These are phyloP conservation scores for Tanaodytes sp. DNA, from an alignment of 2,888 invertebrate species.

Conservation along the genomic window DNA sequence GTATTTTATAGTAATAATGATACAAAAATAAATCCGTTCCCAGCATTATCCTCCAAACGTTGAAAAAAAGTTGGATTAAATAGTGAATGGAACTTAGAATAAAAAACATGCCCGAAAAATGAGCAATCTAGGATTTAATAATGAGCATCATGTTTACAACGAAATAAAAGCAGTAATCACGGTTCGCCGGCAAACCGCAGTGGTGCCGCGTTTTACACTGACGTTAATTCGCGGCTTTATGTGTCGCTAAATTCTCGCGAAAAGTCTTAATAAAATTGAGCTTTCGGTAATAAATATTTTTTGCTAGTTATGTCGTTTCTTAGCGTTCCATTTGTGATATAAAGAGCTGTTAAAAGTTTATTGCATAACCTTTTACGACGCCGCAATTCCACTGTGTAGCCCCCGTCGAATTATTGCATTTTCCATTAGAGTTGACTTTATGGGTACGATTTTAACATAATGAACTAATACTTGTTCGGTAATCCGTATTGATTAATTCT, in stretches of 20 bases:
- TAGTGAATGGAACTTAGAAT: no score
- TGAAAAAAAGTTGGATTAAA: no score
- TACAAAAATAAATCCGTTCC: no score
- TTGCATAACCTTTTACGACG: slow-evolving; percentile 36
- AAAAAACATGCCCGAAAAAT: no score
- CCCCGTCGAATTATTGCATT: slow-evolving; percentile 33
- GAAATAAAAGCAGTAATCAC: slow-evolving; percentile 24
- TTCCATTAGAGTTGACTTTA: slow-evolving; percentile 31
- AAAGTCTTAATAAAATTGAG: slow-evolving; percentile 46
- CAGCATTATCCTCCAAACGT: no score
- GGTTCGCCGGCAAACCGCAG: neutral
- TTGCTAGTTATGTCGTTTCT: slow-evolving; percentile 32
- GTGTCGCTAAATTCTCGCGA: slow-evolving; percentile 36
- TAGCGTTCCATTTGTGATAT: slow-evolving; percentile 22
- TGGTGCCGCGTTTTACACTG: slow-evolving; percentile 28
- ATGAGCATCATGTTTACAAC: slow-evolving; percentile 32
- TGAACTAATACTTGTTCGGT: slow-evolving; percentile 25
- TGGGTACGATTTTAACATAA: slow-evolving; percentile 25
- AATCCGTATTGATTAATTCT: slow-evolving; percentile 15
- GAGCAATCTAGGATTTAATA: slow-evolving; percentile 9
- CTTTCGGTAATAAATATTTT: slow-evolving; percentile 39
- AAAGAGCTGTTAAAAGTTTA: slow-evolving; percentile 44
- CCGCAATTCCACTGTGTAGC: slow-evolving; percentile 17
- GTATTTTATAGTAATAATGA: no score
- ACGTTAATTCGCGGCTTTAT: slow-evolving; percentile 36